These are phyloP conservation scores for Coccyzus lansbergi DNA, from an alignment of 2,797 vertebrate species.

Conservation along the genomic window DNA sequence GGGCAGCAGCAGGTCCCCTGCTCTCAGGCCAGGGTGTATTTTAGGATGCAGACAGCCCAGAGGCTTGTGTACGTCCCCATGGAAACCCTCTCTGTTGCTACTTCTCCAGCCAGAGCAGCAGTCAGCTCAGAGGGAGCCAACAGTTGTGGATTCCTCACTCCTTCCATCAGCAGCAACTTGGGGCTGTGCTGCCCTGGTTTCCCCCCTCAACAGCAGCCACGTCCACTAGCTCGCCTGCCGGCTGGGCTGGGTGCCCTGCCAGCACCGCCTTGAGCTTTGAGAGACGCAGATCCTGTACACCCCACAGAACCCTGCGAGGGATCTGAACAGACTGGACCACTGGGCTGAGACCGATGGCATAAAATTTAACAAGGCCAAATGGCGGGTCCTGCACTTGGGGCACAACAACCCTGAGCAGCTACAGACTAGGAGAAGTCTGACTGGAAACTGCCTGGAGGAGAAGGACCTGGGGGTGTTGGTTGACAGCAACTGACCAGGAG, in stretches of 20 bases:
- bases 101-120: neutral
- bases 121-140: neutral
- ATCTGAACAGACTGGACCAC: too few relatives aligned
- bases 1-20: rapidly evolving
- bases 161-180: slow-evolving; percentile 52
- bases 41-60: neutral
- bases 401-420: too few relatives aligned
- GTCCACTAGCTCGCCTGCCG: neutral
- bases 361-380: too few relatives aligned
- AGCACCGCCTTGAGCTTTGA: rapidly evolving
- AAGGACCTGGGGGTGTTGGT: too few relatives aligned
- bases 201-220: neutral
- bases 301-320: rapidly evolving
- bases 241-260: neutral
- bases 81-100: slow-evolving; percentile 49
- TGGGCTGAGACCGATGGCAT: too few relatives aligned
- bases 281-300: rapidly evolving
- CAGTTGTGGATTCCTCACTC: slow-evolving; percentile 73
- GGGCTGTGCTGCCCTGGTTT: neutral
- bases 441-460: too few relatives aligned
- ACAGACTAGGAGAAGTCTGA: too few relatives aligned
- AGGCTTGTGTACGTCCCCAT: slow-evolving; percentile 45
- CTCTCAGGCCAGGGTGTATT: neutral
- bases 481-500: too few relatives aligned
- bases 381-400: too few relatives aligned